Base-by-base conservation (phyloP, 1,140 invertebrate species). In the Papilio glaucus region DNA sequence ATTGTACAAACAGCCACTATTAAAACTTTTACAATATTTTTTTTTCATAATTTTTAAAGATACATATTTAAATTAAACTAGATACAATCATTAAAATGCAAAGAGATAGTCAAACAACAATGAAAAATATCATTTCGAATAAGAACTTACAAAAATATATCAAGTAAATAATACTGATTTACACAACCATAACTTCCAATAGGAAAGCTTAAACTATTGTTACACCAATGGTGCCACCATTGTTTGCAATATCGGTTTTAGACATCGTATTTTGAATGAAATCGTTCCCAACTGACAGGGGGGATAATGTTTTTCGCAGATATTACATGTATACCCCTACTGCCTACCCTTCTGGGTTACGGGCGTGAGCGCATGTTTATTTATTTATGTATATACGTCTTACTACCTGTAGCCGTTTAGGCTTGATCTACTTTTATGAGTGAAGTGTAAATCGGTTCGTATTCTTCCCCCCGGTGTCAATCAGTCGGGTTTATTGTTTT, bases 101-200 rank as follows among this genome's bases (percentile, higher is more conserved):
- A 53, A 29, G n/a, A 68, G 8, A 24, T 21, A 12, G 21, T 38
- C 33, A 39, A 39, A 1, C 38, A 67, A 67, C 13, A 68, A 0
- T 45, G 18, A 42, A 37, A 38, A 68, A 42, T 42, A 68, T 53
- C 24, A 68, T 53, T 53, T 53, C 21, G 39, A 62, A 71, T n/a
- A 42, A 24, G 13, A 71, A 24, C 12, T 12, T 45, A 61, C 9
- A 61, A 24, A 71, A 61, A 72, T 24, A 38, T 75, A 71, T 74
- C 73, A 75, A 70, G 67, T 18, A 71, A 75, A 45, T 67, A 75
- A 75, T 75, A 75, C 73, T 75, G 73, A 68, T 68, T 24, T 69
- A 39, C 41, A 74, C 73, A 78, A 73, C 26, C 67, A 37, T 49
- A 18, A 63, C 10, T 12, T 63, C 37, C n/a, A 10, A 63, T 63